These are phyloP conservation scores for Lamprotornis superbus DNA, from an alignment of 2,113 vertebrate genomes.

Conservation along the genomic window DNA sequence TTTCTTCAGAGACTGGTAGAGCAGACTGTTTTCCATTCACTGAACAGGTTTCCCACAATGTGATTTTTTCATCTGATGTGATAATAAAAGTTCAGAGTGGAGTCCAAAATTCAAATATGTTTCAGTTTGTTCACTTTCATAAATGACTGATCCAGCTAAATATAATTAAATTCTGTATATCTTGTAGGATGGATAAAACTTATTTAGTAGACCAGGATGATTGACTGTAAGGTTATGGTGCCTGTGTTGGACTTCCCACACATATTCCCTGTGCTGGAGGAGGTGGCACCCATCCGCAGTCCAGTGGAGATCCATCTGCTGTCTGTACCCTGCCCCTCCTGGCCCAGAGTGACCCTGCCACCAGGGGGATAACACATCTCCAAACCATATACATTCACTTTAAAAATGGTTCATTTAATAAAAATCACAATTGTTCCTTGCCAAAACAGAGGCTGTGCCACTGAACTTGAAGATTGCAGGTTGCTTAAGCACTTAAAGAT, in stretches of 20 bases:
- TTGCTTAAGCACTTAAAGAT: neutral
- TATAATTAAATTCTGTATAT: neutral
- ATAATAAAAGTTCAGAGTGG: neutral
- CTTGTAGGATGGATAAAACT: neutral
- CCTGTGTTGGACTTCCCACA: slow-evolving; percentile 20
- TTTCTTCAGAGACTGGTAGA: neutral
- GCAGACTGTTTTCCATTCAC: neutral
- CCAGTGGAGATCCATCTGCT: neutral
- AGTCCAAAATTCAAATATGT: neutral
- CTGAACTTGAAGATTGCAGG: neutral
- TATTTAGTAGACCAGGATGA: neutral
- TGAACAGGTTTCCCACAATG: neutral
- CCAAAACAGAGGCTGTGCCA: neutral
- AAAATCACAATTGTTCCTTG: neutral
- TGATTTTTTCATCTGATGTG: slow-evolving; percentile 19
- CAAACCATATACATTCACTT: neutral
- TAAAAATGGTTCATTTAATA: neutral
- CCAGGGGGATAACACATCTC: neutral
- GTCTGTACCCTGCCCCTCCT: neutral
- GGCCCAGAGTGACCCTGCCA: neutral
- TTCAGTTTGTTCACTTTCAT: slow-evolving; percentile 9
- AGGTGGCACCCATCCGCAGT: neutral
- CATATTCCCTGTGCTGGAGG: neutral
- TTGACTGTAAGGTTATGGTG: neutral
- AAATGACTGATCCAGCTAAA: slow-evolving; percentile 13